Percentiles rank a stretch among this genome's conserved stretches.
These are phyloP conservation scores for Talpa occidentalis DNA, from an alignment of 2,113 vertebrate genomes.

Conservation along the genomic window DNA sequence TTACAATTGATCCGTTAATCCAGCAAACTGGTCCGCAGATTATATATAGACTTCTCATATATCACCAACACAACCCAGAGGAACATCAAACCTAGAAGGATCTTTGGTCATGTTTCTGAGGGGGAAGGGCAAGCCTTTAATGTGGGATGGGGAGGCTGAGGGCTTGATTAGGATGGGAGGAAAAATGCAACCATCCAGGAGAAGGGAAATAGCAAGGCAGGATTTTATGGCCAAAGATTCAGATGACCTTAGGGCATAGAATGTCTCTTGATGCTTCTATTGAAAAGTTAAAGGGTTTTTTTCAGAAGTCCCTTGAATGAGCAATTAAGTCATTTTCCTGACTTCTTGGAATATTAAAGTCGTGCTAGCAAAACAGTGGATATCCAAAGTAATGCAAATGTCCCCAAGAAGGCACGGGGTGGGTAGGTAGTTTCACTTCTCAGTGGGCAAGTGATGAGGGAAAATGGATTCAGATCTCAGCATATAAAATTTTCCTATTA, in stretches of 20 bases:
- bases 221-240: neutral
- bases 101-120: neutral
- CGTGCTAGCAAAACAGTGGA: neutral
- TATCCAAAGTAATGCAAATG: constrained; percentile 4
- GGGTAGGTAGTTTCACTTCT: neutral
- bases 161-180: neutral
- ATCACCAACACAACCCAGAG: neutral
- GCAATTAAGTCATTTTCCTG: neutral
- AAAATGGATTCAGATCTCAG: neutral
- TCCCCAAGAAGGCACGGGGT: neutral
- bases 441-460: neutral
- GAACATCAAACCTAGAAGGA: neutral
- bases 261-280: neutral
- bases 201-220: neutral
- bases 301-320: constrained; percentile 21
- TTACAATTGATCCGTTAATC: neutral
- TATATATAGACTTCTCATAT: neutral
- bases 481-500: neutral
- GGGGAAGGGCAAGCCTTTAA: neutral
- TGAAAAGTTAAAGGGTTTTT: constrained; percentile 7
- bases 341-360: neutral
- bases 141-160: neutral
- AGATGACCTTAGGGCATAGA: neutral
- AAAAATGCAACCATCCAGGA: neutral
- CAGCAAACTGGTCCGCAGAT: neutral